Percentiles rank a stretch among this genome's conserved stretches.
phyloP scores from a whole-genome alignment of 2,113 vertebrate genomes.

The Bagarius yarrelli region DNA sequence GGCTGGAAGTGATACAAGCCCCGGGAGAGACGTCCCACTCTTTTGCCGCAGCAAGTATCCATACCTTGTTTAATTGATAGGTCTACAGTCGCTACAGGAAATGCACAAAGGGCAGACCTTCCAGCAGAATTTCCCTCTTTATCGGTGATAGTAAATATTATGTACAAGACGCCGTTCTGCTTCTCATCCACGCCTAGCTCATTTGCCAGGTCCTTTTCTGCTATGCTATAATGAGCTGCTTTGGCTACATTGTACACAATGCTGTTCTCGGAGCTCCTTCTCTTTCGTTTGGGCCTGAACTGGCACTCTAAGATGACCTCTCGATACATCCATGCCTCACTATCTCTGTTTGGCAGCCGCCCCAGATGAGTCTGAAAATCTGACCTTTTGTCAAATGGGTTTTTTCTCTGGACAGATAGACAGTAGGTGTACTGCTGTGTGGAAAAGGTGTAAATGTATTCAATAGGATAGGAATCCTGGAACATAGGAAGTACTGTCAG shows the following conservation, averaged over 20 bases:
- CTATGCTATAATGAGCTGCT: constrained; percentile 80
- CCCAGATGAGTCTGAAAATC: constrained; percentile 80
- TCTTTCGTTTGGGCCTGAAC: constrained; percentile 80
- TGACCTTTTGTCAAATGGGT: neutral
- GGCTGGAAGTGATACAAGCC: constrained; percentile 86
- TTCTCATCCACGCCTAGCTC: constrained; percentile 76
- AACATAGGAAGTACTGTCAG: constrained; percentile 79
- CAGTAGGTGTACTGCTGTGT: constrained; percentile 78
- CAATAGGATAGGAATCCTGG: constrained; percentile 76
- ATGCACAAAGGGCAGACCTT: constrained; percentile 85
- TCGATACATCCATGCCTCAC: constrained; percentile 77
- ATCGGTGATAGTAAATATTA: constrained; percentile 75
- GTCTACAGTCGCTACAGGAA: constrained; percentile 77
- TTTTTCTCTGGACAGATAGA: constrained; percentile 79
- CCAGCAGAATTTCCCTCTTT: constrained; percentile 58
- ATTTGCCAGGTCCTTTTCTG: constrained; percentile 75
- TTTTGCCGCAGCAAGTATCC: constrained; percentile 76
- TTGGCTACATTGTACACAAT: constrained; percentile 81
- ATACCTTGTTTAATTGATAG: constrained; percentile 79
- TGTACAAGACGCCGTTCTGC: constrained; percentile 80
- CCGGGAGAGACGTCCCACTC: constrained; percentile 67
- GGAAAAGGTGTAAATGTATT: constrained; percentile 84
- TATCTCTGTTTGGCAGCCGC: constrained; percentile 74
- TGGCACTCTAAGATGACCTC: constrained; percentile 87
- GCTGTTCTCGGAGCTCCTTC: constrained; percentile 61